phyloP scores from a whole-genome alignment of 2,113 vertebrate species.

The Sceloporus tristichus region DNA sequence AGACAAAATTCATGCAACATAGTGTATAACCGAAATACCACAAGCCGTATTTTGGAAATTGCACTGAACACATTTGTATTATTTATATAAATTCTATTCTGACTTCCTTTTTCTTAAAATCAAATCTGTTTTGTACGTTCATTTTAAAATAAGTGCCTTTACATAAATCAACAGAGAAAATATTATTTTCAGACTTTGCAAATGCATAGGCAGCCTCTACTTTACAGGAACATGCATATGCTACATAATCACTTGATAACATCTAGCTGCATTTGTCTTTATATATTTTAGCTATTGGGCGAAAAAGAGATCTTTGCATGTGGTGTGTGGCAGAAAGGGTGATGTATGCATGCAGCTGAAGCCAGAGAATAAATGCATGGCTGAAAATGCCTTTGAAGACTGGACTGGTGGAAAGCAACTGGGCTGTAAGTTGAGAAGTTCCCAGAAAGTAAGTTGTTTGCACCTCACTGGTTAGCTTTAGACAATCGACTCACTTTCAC shows the following conservation, averaged over 20 bases:
- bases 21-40: not conserved
- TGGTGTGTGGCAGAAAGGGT: rapidly evolving
- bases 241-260: not conserved
- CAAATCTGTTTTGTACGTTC: not conserved
- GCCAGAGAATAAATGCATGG: not conserved
- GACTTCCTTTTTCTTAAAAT: not conserved
- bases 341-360: not conserved
- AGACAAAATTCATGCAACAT: not conserved
- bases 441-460: not conserved
- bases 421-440: not conserved
- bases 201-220: not conserved
- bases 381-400: not conserved
- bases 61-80: too few relatives aligned
- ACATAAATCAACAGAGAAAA: not conserved
- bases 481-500: too few relatives aligned
- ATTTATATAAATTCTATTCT: not conserved
- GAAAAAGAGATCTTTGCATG: not conserved
- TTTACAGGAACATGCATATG: conserved; percentile 22
- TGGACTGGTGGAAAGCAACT: not conserved
- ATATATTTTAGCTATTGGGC: not conserved
- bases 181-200: conserved; percentile 30
- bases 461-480: too few relatives aligned
- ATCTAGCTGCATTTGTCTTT: not conserved
- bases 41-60: not conserved
- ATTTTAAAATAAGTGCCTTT: not conserved